phyloP scores from a whole-genome alignment of 2,888 invertebrate species.

The Apotomis turbidana region DNA sequence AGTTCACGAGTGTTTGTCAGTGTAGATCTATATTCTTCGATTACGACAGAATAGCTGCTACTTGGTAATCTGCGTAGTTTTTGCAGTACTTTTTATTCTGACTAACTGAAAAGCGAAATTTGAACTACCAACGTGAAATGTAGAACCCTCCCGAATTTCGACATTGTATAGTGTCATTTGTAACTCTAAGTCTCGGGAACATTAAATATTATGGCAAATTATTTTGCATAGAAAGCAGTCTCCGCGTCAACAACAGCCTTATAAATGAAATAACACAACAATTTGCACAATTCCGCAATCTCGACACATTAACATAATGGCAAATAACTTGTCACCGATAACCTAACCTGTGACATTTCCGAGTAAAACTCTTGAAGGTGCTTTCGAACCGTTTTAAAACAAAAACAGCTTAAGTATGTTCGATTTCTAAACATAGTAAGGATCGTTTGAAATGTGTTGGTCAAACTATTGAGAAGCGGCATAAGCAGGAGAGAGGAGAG shows the following conservation, averaged over 20 bases:
- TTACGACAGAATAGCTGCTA: too few relatives aligned
- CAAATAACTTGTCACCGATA: constrained; percentile 37
- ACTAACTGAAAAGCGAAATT: too few relatives aligned
- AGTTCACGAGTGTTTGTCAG: too few relatives aligned
- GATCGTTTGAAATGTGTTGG: constrained; percentile 15
- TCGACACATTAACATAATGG: constrained; percentile 37
- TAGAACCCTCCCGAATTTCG: too few relatives aligned
- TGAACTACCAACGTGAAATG: too few relatives aligned
- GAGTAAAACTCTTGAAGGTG: constrained; percentile 20
- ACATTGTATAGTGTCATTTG: too few relatives aligned
- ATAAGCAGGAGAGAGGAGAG: constrained; percentile 11
- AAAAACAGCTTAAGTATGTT: not conserved
- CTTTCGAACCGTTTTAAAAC: constrained; percentile 13
- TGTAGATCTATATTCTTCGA: too few relatives aligned
- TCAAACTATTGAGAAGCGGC: constrained; percentile 17
- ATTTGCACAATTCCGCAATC: constrained; percentile 33
- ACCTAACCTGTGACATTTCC: constrained; percentile 40
- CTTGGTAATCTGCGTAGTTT: too few relatives aligned
- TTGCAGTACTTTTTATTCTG: too few relatives aligned
- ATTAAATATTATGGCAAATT: not conserved
- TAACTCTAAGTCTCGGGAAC: too few relatives aligned
- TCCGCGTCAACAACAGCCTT: constrained; percentile 19
- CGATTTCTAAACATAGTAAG: constrained; percentile 1
- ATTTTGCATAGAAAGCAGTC: constrained; percentile 34
- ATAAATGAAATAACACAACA: constrained; percentile 26